These are phyloP conservation scores for Drosophila rhopaloa DNA, from an alignment of 1,140 invertebrate species.

Conservation along the genomic window DNA sequence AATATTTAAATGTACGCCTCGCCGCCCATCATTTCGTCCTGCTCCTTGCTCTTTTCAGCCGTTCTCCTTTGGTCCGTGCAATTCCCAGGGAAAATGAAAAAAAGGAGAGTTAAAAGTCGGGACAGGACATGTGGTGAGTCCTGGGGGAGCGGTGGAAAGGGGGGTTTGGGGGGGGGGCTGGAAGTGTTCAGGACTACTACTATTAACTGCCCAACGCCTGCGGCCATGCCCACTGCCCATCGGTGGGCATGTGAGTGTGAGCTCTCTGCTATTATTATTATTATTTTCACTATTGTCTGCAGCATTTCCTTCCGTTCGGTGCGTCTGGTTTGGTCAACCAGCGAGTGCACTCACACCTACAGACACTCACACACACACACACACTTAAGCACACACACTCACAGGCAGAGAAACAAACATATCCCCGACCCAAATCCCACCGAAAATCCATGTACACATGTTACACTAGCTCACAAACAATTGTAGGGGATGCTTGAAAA, in stretches of 20 bases:
- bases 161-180: not conserved
- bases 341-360: constrained; percentile 35
- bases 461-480: constrained; percentile 34
- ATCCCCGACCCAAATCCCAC: constrained; percentile 35
- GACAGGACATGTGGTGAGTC: constrained; percentile 16
- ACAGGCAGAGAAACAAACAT: constrained; percentile 23
- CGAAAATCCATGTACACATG: constrained; percentile 53
- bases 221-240: constrained; percentile 14
- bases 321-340: constrained; percentile 51
- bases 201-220: constrained; percentile 49
- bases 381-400: not conserved
- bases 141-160: not conserved
- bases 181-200: constrained; percentile 17
- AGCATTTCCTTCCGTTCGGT: constrained; percentile 54
- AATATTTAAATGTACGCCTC: constrained; percentile 69
- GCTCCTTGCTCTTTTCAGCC: constrained; percentile 1
- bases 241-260: not conserved
- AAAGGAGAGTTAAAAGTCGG: constrained; percentile 7
- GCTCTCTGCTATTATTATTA: constrained; percentile 57
- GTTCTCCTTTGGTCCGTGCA: not conserved
- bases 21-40: not conserved
- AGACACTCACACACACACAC: not conserved
- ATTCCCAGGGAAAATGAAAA: constrained; percentile 6
- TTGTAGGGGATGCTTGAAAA: constrained; percentile 6
- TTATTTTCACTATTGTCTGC: constrained; percentile 67